Percentiles rank a stretch among this genome's conserved stretches.
phyloP scores from a whole-genome alignment of 1,140 invertebrate genomes.

The Luehdorfia chinensis region DNA sequence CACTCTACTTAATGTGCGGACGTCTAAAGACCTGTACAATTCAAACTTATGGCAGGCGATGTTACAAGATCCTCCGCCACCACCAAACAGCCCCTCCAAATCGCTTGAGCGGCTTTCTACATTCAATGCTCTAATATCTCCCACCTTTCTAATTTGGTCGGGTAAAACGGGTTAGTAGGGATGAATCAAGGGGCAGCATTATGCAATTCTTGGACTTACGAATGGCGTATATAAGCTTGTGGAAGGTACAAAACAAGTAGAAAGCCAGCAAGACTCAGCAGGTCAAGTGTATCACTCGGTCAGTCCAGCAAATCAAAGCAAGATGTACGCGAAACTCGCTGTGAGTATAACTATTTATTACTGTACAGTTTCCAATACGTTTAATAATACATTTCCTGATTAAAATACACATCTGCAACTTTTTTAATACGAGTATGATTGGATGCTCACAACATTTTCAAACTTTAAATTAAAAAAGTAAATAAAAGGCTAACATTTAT shows the following conservation, averaged over 20 bases:
- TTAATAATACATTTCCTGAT: not conserved
- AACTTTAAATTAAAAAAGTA: too few species aligned
- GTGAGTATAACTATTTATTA: slow-evolving; percentile 40
- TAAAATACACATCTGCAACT: not conserved
- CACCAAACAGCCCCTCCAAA: slow-evolving; percentile 41
- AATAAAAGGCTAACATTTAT: too few species aligned
- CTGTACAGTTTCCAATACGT: not conserved
- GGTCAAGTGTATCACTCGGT: slow-evolving; percentile 54
- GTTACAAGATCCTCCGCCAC: slow-evolving; percentile 11
- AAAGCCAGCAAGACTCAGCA: slow-evolving; percentile 55
- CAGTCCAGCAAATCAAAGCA: slow-evolving; percentile 62
- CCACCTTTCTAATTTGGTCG: slow-evolving; percentile 53
- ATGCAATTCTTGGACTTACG: slow-evolving; percentile 55
- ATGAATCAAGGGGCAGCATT: slow-evolving; percentile 65
- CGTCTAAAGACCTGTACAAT: not conserved
- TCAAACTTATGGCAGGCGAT: not conserved
- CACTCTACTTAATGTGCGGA: slow-evolving; percentile 1
- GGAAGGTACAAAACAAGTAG: slow-evolving; percentile 43
- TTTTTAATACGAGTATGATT: not conserved
- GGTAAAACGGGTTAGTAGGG: slow-evolving; percentile 58
- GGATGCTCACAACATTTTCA: too few species aligned
- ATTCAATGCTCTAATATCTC: slow-evolving; percentile 15
- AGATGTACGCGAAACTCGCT: slow-evolving; percentile 71
- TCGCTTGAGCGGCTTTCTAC: slow-evolving; percentile 35
- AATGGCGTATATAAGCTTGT: slow-evolving; percentile 62